Evolutionary conservation across 1,140 invertebrate species (phyloP).

Genomic region (Helicoverpa zea): DNA sequence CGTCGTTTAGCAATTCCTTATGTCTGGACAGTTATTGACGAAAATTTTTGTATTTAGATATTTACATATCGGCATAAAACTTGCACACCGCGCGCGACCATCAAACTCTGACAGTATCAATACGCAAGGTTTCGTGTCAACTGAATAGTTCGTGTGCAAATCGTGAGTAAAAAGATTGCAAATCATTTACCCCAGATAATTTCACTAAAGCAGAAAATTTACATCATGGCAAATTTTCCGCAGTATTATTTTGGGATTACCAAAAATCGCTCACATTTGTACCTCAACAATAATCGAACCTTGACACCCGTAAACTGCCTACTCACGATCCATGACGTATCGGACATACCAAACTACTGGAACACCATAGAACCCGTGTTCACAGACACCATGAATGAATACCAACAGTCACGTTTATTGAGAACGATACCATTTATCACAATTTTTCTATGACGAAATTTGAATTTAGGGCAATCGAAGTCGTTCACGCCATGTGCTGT

Average conservation of each 20-base stretch:
- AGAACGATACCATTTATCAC: background rate
- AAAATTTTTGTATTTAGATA: too few relatives aligned
- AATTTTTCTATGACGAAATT: background rate
- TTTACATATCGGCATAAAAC: too few relatives aligned
- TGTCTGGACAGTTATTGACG: too few relatives aligned
- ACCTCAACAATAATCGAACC: background rate
- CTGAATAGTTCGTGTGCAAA: too few relatives aligned
- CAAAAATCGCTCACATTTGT: constrained; percentile 11
- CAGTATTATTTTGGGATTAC: background rate
- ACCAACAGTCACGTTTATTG: constrained; percentile 15
- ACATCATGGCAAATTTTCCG: background rate
- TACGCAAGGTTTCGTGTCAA: too few relatives aligned
- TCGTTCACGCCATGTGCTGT: constrained; percentile 4
- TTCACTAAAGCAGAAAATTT: too few relatives aligned
- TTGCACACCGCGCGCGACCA: too few relatives aligned
- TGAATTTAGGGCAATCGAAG: constrained; percentile 9
- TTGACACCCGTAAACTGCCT: constrained; percentile 40
- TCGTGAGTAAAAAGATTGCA: too few relatives aligned
- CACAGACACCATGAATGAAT: constrained; percentile 29
- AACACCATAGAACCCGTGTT: background rate
- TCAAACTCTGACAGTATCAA: too few relatives aligned
- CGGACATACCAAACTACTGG: background rate
- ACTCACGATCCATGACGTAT: constrained; percentile 45
- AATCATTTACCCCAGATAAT: too few relatives aligned
- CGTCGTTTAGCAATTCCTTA: too few relatives aligned